phyloP scores from a whole-genome alignment of 92 coral and sea anemone genomes.

The Porites rus region DNA sequence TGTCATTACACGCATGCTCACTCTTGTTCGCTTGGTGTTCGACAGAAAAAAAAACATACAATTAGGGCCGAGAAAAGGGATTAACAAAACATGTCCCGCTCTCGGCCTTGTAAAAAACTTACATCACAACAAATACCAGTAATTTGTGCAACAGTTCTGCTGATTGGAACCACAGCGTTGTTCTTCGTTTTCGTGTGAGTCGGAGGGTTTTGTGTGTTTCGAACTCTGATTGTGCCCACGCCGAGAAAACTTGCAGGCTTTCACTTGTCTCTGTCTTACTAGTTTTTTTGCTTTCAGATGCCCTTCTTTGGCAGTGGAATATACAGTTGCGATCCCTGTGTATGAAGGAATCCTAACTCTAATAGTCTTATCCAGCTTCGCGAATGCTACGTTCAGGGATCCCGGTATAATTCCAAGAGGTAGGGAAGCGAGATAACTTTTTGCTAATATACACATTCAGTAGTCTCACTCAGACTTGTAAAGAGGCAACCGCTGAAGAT shows the following conservation, averaged over 20 bases:
- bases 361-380: conserved; percentile 89
- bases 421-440: conserved; percentile 26
- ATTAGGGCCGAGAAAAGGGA: conserved; percentile 39
- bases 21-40: conserved; percentile 31
- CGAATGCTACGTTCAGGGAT: conserved; percentile 95
- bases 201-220: conserved; percentile 24
- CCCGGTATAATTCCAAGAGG: conserved; percentile 98
- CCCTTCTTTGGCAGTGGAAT: conserved; percentile 77
- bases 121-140: conserved; percentile 94
- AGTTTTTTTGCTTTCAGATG: conserved; percentile 75
- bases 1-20: conserved; percentile 42
- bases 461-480: not conserved
- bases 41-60: conserved; percentile 21
- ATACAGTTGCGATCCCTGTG: conserved; percentile 85
- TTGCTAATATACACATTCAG: not conserved
- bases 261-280: conserved; percentile 11
- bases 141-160: conserved; percentile 86
- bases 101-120: conserved; percentile 72
- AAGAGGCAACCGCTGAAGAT: conserved; percentile 13
- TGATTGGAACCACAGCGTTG: conserved; percentile 87
- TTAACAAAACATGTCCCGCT: conserved; percentile 75
- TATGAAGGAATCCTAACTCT: conserved; percentile 89
- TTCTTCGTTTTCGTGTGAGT: conserved; percentile 97
- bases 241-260: conserved; percentile 32
- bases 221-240: conserved; percentile 57